These are phyloP conservation scores for Apodemia hepburni DNA, from an alignment of 2,888 invertebrate species.

Conservation along the genomic window DNA sequence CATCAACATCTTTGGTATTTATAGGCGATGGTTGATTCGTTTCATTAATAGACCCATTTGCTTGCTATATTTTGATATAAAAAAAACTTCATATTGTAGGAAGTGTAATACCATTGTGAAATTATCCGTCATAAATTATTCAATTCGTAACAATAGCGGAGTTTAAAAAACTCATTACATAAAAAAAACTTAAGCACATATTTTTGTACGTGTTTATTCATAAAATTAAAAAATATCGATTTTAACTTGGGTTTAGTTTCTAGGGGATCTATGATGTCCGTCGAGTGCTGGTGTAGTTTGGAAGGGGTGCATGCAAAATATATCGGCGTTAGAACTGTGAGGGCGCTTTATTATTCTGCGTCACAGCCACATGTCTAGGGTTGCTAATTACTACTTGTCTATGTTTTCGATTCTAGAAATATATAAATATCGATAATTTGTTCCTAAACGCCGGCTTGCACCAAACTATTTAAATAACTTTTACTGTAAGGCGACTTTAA, in stretches of 20 bases:
- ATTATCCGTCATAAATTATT: too few relatives aligned
- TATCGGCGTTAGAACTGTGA: conserved; percentile 42
- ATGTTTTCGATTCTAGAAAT: neutral
- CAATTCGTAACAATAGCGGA: too few relatives aligned
- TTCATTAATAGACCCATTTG: too few relatives aligned
- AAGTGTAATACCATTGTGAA: too few relatives aligned
- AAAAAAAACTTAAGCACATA: neutral
- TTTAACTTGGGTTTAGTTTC: conserved; percentile 12
- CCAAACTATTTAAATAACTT: too few relatives aligned
- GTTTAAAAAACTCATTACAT: too few relatives aligned
- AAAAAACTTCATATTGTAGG: too few relatives aligned
- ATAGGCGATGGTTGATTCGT: too few relatives aligned
- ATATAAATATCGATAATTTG: too few relatives aligned
- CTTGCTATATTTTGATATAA: too few relatives aligned
- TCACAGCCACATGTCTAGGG: conserved; percentile 58
- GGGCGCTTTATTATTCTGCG: conserved; percentile 61
- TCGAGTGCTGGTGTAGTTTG: conserved; percentile 27
- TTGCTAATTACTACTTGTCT: conserved; percentile 32
- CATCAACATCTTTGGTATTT: too few relatives aligned
- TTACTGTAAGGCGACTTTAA: neutral
- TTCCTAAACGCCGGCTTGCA: too few relatives aligned
- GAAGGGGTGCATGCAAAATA: conserved; percentile 47
- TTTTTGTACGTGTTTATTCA: neutral
- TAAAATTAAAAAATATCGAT: conserved; percentile 7
- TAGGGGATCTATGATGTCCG: conserved; percentile 22